Evolutionary conservation across 2,797 vertebrate species (phyloP).

Genomic region (Chlorospingus flavigularis): DNA sequence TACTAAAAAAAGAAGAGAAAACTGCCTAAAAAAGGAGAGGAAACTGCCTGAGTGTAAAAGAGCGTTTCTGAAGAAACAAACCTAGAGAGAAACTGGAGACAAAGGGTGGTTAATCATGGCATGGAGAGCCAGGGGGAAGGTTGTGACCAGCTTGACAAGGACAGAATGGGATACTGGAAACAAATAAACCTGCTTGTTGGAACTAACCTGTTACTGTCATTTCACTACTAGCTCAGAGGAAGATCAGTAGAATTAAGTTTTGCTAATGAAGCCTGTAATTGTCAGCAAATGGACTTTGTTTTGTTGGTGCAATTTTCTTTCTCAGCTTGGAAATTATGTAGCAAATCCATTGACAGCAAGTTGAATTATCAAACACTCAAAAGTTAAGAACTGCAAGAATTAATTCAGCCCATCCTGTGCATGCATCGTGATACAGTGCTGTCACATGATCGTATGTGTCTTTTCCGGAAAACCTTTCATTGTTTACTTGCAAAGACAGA

Average conservation of each 20-base stretch:
- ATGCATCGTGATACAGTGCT: neutral
- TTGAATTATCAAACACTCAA: neutral
- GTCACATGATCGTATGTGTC: neutral
- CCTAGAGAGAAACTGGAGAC: neutral
- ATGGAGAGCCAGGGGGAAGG: neutral
- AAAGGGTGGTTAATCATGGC: neutral
- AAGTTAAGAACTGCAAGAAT: conserved; percentile 57
- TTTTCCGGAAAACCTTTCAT: neutral
- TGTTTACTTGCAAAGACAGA: neutral
- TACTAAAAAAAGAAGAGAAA: neutral
- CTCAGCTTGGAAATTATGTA: neutral
- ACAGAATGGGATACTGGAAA: neutral
- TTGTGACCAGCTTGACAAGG: neutral
- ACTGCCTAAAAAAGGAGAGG: neutral
- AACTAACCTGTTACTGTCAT: neutral
- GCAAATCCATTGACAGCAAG: neutral
- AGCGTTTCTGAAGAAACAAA: neutral
- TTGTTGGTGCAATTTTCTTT: neutral
- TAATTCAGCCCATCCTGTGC: conserved; percentile 51
- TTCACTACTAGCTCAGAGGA: neutral
- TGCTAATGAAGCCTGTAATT: neutral
- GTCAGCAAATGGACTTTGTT: neutral
- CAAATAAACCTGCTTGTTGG: neutral
- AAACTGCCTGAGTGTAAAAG: neutral
- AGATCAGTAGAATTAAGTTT: neutral